These are phyloP conservation scores for Mechanitis mazaeus DNA, from an alignment of 2,888 invertebrate genomes.

Conservation along the genomic window DNA sequence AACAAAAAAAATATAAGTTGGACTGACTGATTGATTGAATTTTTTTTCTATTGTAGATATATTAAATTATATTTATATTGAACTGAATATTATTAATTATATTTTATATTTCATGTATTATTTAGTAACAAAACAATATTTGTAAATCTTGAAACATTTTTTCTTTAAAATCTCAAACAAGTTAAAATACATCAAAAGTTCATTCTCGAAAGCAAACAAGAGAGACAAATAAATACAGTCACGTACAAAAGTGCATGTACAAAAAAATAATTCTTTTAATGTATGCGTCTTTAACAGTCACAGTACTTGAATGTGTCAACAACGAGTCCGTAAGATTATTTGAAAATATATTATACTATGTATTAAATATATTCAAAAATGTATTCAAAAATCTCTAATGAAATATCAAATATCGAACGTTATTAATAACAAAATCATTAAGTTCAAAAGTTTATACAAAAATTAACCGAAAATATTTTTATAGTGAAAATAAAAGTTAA, in stretches of 20 bases:
- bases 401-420: no score
- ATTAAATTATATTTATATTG: no score
- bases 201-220: slow-evolving; percentile 31
- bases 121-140: not conserved
- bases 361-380: not conserved
- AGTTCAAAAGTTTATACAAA: no score
- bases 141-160: slow-evolving; percentile 16
- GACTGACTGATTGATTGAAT: not conserved
- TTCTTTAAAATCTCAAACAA: slow-evolving; percentile 15
- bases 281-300: slow-evolving; percentile 16
- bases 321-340: not conserved
- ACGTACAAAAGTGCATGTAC: slow-evolving; percentile 35
- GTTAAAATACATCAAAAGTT: slow-evolving; percentile 29
- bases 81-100: no score
- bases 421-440: no score
- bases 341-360: not conserved
- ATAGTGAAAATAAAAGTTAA: no score
- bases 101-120: no score
- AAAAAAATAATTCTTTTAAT: slow-evolving; percentile 17
- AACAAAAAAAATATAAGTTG: slow-evolving; percentile 36
- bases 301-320: slow-evolving; percentile 15
- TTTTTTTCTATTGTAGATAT: no score
- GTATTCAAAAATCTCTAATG: no score
- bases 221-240: slow-evolving; percentile 38
- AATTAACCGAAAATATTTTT: no score